Conservation (phyloP, 2,888 invertebrate genomes). For the Epistrophe eligans region DNA sequence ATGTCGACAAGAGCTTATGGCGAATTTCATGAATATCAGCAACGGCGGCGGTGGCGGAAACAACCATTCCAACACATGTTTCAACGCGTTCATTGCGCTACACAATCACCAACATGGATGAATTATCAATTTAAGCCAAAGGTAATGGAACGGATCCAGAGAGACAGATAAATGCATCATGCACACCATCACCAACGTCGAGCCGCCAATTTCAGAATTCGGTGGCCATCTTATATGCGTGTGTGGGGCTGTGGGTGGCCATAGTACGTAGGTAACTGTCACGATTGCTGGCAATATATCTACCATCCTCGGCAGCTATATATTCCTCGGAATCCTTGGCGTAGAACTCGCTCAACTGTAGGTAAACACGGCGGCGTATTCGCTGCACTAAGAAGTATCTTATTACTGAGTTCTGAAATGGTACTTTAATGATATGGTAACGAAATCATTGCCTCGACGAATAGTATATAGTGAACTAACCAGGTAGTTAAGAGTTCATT, state of each 20-base stretch:
- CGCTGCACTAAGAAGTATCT: slow-evolving; percentile 67
- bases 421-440: slow-evolving; percentile 68
- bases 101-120: slow-evolving; percentile 39
- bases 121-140: slow-evolving; percentile 69
- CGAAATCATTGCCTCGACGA: slow-evolving; percentile 66
- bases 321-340: slow-evolving; percentile 17
- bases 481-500: slow-evolving; percentile 63
- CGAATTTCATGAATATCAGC: slow-evolving; percentile 14
- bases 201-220: neutral
- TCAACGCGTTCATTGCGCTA: slow-evolving; percentile 46
- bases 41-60: slow-evolving; percentile 3
- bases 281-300: no score
- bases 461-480: slow-evolving; percentile 57
- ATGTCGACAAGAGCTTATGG: slow-evolving; percentile 60
- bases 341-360: slow-evolving; percentile 25
- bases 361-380: slow-evolving; percentile 60
- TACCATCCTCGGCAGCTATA: neutral
- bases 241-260: neutral
- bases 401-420: slow-evolving; percentile 60
- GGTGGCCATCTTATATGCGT: neutral
- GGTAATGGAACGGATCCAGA: slow-evolving; percentile 61
- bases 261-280: neutral
- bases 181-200: neutral
- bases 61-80: slow-evolving; percentile 55
- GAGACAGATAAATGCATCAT: slow-evolving; percentile 60